These are phyloP conservation scores for Pseudochromis fuscus DNA, from an alignment of 2,797 vertebrate species.

Conservation along the genomic window DNA sequence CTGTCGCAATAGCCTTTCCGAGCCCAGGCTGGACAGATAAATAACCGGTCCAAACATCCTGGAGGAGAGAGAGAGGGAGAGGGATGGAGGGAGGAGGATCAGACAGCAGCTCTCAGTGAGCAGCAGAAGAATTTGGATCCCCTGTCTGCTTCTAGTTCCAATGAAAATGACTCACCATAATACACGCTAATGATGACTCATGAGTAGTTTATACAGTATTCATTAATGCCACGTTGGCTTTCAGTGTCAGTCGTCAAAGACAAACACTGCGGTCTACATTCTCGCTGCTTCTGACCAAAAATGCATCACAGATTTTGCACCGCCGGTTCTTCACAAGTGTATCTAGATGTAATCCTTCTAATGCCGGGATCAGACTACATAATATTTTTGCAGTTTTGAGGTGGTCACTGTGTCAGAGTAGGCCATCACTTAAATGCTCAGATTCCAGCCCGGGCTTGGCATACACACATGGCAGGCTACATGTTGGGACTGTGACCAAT, in stretches of 20 bases:
- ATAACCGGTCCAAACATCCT: conserved; percentile 95
- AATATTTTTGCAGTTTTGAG: neutral
- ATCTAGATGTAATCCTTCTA: conserved; percentile 14
- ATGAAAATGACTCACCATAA: conserved; percentile 68
- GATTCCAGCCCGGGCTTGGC: conserved; percentile 2
- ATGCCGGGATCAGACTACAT: conserved; percentile 22
- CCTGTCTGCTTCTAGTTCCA: conserved; percentile 43
- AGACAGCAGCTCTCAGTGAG: conserved; percentile 61
- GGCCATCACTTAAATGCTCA: conserved; percentile 10
- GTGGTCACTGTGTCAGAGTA: conserved; percentile 6
- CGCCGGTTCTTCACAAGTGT: conserved; percentile 13
- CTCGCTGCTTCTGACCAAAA: conserved; percentile 28
- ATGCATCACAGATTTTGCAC: neutral
- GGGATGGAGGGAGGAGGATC: conserved; percentile 36
- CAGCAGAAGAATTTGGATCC: conserved; percentile 60
- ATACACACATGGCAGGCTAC: neutral
- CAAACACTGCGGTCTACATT: conserved; percentile 39
- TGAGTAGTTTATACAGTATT: conserved; percentile 62
- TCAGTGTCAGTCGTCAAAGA: conserved; percentile 38
- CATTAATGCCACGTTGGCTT: conserved; percentile 71
- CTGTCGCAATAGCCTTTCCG: conserved; percentile 91
- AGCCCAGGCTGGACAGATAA: conserved; percentile 92
- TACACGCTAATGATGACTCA: conserved; percentile 68
- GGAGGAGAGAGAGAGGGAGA: conserved; percentile 58
- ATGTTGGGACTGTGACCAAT: neutral